A percentile compares a stretch with the other conserved stretches of the same genome.
phyloP scores from a whole-genome alignment of 2,797 vertebrate genomes.

The Neomorphus geoffroyi region DNA sequence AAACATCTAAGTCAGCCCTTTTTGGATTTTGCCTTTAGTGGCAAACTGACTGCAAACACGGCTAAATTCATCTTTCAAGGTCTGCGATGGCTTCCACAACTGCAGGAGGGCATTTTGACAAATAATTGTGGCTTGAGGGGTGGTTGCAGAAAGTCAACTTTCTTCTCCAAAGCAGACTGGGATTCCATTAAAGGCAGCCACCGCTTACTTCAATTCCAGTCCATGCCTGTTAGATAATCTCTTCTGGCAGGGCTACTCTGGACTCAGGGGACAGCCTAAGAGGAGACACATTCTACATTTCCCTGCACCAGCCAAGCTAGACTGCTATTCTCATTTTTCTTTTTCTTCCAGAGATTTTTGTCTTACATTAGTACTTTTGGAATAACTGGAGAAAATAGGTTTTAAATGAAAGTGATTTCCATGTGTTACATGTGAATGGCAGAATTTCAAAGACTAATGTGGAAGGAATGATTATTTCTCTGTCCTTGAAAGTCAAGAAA shows the following conservation, averaged over 20 bases:
- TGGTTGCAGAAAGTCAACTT: background rate
- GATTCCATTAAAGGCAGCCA: background rate
- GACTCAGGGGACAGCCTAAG: background rate
- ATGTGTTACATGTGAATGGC: background rate
- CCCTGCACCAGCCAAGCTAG: background rate
- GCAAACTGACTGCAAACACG: background rate
- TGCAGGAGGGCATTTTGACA: background rate
- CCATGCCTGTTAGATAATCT: background rate
- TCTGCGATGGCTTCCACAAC: background rate
- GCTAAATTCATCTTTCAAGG: background rate
- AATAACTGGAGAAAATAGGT: background rate
- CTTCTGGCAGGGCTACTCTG: background rate
- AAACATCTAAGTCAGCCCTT: background rate
- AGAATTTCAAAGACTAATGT: background rate
- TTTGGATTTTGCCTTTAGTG: background rate
- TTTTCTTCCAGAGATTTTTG: background rate
- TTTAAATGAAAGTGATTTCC: background rate
- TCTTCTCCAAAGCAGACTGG: background rate
- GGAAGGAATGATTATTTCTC: background rate
- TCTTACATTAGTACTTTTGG: background rate
- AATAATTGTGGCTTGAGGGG: background rate
- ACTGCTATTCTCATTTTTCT: background rate
- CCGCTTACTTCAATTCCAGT: background rate
- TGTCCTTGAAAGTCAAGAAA: conserved; percentile 19
- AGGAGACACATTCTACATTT: background rate